These are phyloP conservation scores for Perithous albicinctus DNA, from an alignment of 2,888 invertebrate genomes.

Conservation along the genomic window DNA sequence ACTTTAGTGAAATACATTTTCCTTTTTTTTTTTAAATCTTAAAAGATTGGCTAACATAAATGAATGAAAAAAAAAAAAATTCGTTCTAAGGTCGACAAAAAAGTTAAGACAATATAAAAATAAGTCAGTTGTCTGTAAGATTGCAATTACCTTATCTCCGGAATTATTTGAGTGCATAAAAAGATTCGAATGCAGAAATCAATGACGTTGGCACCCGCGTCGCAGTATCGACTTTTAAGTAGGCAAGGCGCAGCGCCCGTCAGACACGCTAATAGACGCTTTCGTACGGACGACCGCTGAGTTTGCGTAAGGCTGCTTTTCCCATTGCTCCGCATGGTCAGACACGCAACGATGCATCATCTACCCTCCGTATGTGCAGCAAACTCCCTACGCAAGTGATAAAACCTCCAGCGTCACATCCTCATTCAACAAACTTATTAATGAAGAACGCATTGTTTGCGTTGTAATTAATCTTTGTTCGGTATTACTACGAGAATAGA, in stretches of 20 bases:
- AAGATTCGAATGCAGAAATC: neutral
- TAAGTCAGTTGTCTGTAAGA: neutral
- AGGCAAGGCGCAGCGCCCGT: slow-evolving; percentile 48
- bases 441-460: slow-evolving; percentile 78
- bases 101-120: neutral
- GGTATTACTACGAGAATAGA: slow-evolving; percentile 15
- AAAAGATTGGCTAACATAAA: too few species aligned
- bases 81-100: neutral
- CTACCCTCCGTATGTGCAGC: neutral
- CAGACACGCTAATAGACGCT: slow-evolving; percentile 36
- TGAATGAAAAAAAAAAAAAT: too few species aligned
- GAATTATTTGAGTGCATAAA: neutral
- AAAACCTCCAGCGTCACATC: slow-evolving; percentile 76
- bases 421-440: slow-evolving; percentile 79
- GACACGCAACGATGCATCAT: neutral
- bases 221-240: slow-evolving; percentile 40
- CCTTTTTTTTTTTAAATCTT: too few species aligned
- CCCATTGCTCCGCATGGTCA: neutral
- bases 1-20: too few species aligned
- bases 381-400: slow-evolving; percentile 37
- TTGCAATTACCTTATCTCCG: neutral
- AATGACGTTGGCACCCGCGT: neutral
- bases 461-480: slow-evolving; percentile 67
- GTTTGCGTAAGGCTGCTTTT: slow-evolving; percentile 39
- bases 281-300: slow-evolving; percentile 32